Conservation (phyloP, 2,113 vertebrate genomes). For the Junco hyemalis region DNA sequence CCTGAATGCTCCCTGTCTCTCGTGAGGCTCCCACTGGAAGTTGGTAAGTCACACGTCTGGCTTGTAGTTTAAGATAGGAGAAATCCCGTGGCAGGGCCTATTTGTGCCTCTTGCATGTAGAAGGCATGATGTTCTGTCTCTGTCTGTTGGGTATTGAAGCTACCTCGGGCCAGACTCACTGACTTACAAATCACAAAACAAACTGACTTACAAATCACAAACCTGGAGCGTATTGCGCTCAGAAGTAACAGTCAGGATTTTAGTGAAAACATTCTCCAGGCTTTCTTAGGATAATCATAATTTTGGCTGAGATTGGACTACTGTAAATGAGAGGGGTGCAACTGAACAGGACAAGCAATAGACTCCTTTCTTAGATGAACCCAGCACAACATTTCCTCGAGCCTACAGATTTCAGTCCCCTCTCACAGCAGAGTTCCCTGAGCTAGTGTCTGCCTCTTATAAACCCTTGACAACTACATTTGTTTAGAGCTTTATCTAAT, state of each 20-base stretch:
- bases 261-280: neutral
- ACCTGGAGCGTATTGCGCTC: neutral
- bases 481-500: neutral
- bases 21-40: neutral
- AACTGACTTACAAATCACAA: neutral
- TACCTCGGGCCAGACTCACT: neutral
- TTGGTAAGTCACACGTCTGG: neutral
- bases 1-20: neutral
- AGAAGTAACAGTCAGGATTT: neutral
- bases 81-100: neutral
- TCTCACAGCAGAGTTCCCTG: neutral
- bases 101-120: neutral
- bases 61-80: neutral
- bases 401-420: neutral
- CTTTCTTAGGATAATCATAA: neutral
- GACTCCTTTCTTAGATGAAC: neutral
- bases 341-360: neutral
- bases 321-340: neutral
- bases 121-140: neutral
- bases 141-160: neutral
- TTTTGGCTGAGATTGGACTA: neutral
- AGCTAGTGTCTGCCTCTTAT: neutral
- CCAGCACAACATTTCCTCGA: neutral
- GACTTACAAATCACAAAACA: neutral
- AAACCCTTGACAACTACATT: neutral